These are phyloP conservation scores for Salvelinus namaycush DNA, from an alignment of 2,113 vertebrate species.

Conservation along the genomic window DNA sequence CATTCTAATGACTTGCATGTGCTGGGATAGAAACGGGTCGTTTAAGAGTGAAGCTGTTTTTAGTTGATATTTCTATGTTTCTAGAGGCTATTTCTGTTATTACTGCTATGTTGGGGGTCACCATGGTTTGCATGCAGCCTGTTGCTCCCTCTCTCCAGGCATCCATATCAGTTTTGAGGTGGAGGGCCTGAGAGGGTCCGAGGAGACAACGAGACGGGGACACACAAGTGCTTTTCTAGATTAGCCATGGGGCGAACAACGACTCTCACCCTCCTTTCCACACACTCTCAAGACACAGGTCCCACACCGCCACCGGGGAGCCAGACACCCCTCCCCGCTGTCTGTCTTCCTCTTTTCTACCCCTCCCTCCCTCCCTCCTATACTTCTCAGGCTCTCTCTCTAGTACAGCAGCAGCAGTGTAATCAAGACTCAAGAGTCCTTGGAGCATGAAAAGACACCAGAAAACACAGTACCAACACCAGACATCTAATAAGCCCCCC, in stretches of 20 bases:
- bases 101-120: no score
- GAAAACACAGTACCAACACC: not conserved
- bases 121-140: no score
- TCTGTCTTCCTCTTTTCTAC: not conserved
- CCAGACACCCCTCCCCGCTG: not conserved
- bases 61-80: no score
- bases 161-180: slow-evolving; percentile 43
- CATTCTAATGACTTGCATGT: no score
- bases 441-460: slow-evolving; percentile 34
- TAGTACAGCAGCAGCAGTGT: slow-evolving; percentile 11
- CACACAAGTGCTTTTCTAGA: slow-evolving; percentile 73
- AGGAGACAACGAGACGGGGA: slow-evolving; percentile 76
- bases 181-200: slow-evolving; percentile 52
- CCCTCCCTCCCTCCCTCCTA: not conserved
- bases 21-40: no score
- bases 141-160: no score
- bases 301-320: slow-evolving; percentile 9
- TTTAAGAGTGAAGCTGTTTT: no score
- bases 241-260: slow-evolving; percentile 68
- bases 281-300: slow-evolving; percentile 67
- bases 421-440: slow-evolving; percentile 28
- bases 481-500: slow-evolving; percentile 23
- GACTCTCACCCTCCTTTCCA: slow-evolving; percentile 67
- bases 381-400: not conserved
- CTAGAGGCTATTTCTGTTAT: no score